These are phyloP conservation scores for Lycodopsis pacificus DNA, from an alignment of 2,797 vertebrate species.

Conservation along the genomic window DNA sequence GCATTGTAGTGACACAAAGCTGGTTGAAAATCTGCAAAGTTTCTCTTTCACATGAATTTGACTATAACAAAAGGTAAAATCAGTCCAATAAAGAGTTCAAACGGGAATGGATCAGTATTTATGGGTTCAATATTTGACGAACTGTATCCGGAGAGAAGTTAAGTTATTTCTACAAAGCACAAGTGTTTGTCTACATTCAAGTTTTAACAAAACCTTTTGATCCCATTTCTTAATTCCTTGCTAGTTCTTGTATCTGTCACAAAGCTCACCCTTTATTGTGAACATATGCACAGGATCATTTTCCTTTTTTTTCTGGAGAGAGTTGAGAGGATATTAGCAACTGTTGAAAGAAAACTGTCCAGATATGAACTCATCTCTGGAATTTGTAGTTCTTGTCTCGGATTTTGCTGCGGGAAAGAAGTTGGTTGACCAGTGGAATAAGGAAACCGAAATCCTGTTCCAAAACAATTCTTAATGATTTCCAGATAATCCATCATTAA, in stretches of 20 bases:
- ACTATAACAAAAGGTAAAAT: neutral
- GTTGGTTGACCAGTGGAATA: conserved; percentile 36
- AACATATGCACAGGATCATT: conserved; percentile 55
- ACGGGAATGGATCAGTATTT: no score
- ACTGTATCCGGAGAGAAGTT: neutral
- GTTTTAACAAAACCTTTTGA: conserved; percentile 38
- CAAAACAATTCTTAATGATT: conserved; percentile 55
- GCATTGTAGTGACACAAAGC: neutral
- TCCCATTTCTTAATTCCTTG: conserved; percentile 38
- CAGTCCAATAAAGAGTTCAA: neutral
- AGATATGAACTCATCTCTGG: conserved; percentile 47
- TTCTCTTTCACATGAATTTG: neutral
- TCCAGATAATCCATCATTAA: conserved; percentile 56
- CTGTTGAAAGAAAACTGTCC: conserved; percentile 41
- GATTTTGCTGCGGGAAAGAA: conserved; percentile 39
- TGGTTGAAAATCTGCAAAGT: neutral
- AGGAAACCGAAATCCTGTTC: conserved; percentile 57
- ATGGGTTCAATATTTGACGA: neutral
- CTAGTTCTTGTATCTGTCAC: conserved; percentile 19
- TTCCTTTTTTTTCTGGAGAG: conserved; percentile 54
- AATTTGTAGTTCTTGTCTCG: conserved; percentile 53
- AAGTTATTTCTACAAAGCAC: conserved; percentile 10
- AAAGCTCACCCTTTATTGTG: conserved; percentile 33
- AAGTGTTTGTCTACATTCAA: conserved; percentile 30
- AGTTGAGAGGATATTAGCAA: conserved; percentile 49